Evolutionary conservation across 2,888 invertebrate species (phyloP).

Genomic region (Idaea aversata): DNA sequence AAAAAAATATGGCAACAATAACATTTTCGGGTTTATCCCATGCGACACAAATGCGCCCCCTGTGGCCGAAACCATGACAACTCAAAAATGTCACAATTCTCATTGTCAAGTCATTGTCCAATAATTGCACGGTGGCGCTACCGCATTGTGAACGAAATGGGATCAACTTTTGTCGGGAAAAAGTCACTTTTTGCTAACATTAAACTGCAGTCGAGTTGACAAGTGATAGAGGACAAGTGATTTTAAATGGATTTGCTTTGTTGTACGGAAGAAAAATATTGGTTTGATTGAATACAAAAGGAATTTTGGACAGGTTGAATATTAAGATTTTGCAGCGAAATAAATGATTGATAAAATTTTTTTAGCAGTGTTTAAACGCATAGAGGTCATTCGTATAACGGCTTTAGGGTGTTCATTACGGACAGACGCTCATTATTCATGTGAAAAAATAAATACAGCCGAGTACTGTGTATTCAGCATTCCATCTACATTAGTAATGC

Average conservation of each 20-base stretch:
- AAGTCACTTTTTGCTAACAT: slow-evolving; percentile 62
- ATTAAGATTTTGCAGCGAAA: background rate
- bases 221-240: slow-evolving; percentile 56
- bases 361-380: background rate
- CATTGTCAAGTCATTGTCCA: slow-evolving; percentile 51
- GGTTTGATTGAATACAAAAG: slow-evolving; percentile 10
- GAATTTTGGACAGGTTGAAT: slow-evolving; percentile 15
- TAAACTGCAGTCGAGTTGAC: slow-evolving; percentile 34
- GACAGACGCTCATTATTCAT: slow-evolving; percentile 15
- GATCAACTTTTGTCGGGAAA: slow-evolving; percentile 47
- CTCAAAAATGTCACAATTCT: slow-evolving; percentile 63
- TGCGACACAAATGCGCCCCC: slow-evolving; percentile 53
- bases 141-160: slow-evolving; percentile 53
- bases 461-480: slow-evolving; percentile 20
- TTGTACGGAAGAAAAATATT: slow-evolving; percentile 30
- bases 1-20: slow-evolving; percentile 32
- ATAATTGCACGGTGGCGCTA: slow-evolving; percentile 36
- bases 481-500: slow-evolving; percentile 33
- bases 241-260: slow-evolving; percentile 42
- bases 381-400: slow-evolving; percentile 1
- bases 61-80: slow-evolving; percentile 56
- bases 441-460: slow-evolving; percentile 11
- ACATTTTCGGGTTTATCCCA: slow-evolving; percentile 34
- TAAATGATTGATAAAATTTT: background rate
- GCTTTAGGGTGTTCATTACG: background rate